Base-by-base conservation (phyloP, 2,797 vertebrate genomes). In the Philypnodon macrostomus region DNA sequence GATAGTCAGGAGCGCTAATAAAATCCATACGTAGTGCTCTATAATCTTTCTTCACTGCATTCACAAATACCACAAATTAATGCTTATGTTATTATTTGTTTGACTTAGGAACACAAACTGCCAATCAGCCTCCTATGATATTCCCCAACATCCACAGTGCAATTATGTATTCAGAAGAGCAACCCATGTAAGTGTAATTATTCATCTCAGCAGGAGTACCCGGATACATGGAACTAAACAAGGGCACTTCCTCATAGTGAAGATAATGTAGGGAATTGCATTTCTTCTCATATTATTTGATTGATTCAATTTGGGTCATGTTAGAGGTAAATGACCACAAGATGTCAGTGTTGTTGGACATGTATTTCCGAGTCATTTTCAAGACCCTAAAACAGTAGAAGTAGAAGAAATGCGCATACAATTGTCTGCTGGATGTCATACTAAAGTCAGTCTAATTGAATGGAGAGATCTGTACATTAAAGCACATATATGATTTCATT, bases 271-370 rank as follows among this genome's bases (percentile, higher is more conserved):
- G n/a, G n/a, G n/a, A n/a, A n/a, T n/a, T n/a, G n/a, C n/a, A n/a
- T n/a, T 65, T 66, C 24, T 65, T 66, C 27, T 30, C 41, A 38
- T 40, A 34, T 41, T 42, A 35, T 21, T 27, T 48, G 12, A 50
- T 53, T 72, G 59, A 62, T 63, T 53, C 61, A 42, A 58, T 65
- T 21, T 27, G 49, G 64, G 55, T 63, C 21, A 29, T 60, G 53
- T 53, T 60, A 18, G 45, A 75, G 24, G 47, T 33, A 40, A 56
- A 29, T 70, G 75, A 74, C 77, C 81, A 80, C 77, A 74, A 81
- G 80, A 79, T 82, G 81, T 86, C 79, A 80, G 79, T 80, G 77
- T 77, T 81, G 73, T 56, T 17, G 30, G 69, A 58, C 30, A 46
- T 39, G 29, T 54, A n/a, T 51, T 47, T 29, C 7, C 33, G 31